Conservation (phyloP, 1,140 invertebrate species). For the Orchesella cincta region DNA sequence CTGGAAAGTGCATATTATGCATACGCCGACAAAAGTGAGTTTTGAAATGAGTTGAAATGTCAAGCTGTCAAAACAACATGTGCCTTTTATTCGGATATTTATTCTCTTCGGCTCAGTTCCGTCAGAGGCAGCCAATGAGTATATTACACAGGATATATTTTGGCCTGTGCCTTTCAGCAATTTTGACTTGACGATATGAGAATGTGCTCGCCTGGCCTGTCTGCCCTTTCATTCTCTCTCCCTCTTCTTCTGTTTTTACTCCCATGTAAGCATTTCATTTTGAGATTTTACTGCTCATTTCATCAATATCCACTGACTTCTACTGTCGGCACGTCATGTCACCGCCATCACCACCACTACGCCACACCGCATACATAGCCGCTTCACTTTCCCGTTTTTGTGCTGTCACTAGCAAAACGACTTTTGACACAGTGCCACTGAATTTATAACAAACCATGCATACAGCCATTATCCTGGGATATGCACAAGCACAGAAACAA, state of each 20-base stretch:
- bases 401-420: conserved; percentile 19
- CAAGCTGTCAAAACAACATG: conserved; percentile 28
- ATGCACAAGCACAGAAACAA: no score
- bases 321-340: neutral
- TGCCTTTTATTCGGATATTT: conserved; percentile 10
- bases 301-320: no score
- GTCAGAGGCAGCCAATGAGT: no score
- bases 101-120: neutral
- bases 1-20: no score
- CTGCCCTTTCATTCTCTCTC: neutral
- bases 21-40: conserved; percentile 13
- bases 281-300: neutral
- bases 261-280: neutral
- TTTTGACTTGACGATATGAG: no score
- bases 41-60: conserved; percentile 27
- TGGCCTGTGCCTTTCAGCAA: conserved; percentile 7
- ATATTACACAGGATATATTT: no score
- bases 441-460: no score
- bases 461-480: no score
- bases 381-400: neutral
- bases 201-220: no score
- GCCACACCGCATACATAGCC: no score
- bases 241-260: neutral
- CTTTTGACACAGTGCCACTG: conserved; percentile 18
- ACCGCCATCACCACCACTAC: neutral